These are phyloP conservation scores for Gobio gobio DNA, from an alignment of 2,113 vertebrate species.

Conservation along the genomic window DNA sequence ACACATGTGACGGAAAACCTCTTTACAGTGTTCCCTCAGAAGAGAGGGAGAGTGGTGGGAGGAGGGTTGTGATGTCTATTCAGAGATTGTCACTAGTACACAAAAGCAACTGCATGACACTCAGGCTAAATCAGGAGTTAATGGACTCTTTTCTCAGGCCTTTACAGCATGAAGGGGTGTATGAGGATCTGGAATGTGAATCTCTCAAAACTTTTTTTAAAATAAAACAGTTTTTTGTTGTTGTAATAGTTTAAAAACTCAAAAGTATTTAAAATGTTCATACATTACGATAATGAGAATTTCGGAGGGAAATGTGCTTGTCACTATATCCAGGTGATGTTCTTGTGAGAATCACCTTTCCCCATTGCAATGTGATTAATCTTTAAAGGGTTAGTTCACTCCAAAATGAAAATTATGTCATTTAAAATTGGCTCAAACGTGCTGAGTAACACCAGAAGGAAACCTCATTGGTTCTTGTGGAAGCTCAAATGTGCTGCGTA, in stretches of 20 bases:
- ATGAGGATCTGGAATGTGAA: slow-evolving; percentile 49
- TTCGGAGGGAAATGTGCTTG: not conserved
- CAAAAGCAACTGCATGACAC: slow-evolving; percentile 75
- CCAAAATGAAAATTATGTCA: too few relatives aligned
- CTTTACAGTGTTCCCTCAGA: slow-evolving; percentile 50
- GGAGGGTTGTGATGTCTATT: slow-evolving; percentile 74
- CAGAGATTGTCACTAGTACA: slow-evolving; percentile 74
- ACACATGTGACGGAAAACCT: slow-evolving; percentile 70
- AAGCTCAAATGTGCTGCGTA: too few relatives aligned
- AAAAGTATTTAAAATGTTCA: not conserved
- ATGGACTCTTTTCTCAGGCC: slow-evolving; percentile 79
- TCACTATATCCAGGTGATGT: not conserved
- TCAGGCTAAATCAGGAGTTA: slow-evolving; percentile 79
- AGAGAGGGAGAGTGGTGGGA: slow-evolving; percentile 28
- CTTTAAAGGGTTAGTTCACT: too few relatives aligned
- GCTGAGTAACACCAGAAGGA: too few relatives aligned
- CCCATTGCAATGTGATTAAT: not conserved
- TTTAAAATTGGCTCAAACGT: too few relatives aligned
- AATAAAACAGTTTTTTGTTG: too few relatives aligned
- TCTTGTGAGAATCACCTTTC: not conserved
- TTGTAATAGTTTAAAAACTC: too few relatives aligned
- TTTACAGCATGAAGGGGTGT: slow-evolving; percentile 69
- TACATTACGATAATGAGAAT: not conserved
- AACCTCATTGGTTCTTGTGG: too few relatives aligned
- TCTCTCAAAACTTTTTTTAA: not conserved